phyloP scores from a whole-genome alignment of 2,113 vertebrate genomes.

The Cromileptes altivelis region DNA sequence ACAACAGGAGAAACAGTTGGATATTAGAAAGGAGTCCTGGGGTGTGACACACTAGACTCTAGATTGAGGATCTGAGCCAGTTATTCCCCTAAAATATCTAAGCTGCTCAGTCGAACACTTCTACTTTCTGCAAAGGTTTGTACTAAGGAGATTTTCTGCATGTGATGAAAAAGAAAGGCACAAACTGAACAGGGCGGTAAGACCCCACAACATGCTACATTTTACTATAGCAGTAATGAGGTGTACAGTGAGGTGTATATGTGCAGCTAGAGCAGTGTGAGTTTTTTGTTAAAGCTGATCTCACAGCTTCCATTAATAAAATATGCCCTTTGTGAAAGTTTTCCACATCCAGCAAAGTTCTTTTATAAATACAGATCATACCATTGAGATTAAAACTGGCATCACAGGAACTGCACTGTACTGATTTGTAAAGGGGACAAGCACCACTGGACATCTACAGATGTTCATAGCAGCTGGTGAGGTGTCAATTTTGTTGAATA shows the following conservation, averaged over 20 bases:
- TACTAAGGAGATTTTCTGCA: not conserved
- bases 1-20: not conserved
- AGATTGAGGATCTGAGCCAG: not conserved
- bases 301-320: slow-evolving; percentile 69
- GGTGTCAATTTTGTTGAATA: not conserved
- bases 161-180: not conserved
- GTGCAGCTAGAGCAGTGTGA: slow-evolving; percentile 26
- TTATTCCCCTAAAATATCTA: not conserved
- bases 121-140: not conserved
- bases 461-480: not conserved
- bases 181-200: not conserved
- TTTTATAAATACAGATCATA: slow-evolving; percentile 29
- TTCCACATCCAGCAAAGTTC: slow-evolving; percentile 25
- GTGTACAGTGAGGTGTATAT: not conserved
- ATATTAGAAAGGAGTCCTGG: no score
- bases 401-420: not conserved
- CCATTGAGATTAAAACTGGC: slow-evolving; percentile 20
- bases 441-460: not conserved
- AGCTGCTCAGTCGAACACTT: not conserved
- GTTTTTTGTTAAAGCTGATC: slow-evolving; percentile 40
- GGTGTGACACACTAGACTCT: not conserved
- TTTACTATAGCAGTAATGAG: slow-evolving; percentile 12
- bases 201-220: slow-evolving; percentile 9
- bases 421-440: slow-evolving; percentile 10
- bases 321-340: slow-evolving; percentile 40